phyloP scores from a whole-genome alignment of 2,113 vertebrate species.

The Sialia sialis region DNA sequence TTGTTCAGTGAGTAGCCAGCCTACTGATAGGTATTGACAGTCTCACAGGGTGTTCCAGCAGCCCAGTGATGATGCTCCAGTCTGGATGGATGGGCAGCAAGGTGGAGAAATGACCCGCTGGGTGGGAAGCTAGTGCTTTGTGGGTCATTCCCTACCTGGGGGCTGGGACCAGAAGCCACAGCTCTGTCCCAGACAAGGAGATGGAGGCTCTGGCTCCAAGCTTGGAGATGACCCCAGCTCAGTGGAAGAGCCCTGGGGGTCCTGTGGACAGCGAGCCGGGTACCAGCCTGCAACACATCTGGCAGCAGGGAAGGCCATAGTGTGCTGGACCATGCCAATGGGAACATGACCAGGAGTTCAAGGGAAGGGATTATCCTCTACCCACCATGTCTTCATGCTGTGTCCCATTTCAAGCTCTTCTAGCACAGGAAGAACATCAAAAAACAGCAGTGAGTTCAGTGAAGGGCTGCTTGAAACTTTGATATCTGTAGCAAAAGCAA shows the following conservation, averaged over 20 bases:
- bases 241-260: not conserved
- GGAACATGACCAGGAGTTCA: not conserved
- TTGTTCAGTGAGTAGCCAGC: not conserved
- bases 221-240: not conserved
- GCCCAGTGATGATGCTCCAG: not conserved
- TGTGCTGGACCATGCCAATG: accelerated
- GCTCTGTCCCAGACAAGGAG: not conserved
- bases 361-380: not conserved
- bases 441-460: not conserved
- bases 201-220: accelerated
- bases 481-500: not conserved
- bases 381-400: accelerated
- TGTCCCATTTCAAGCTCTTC: not conserved
- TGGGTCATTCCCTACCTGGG: not conserved
- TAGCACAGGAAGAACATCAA: not conserved
- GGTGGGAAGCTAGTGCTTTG: not conserved
- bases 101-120: not conserved
- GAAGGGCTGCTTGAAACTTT: not conserved
- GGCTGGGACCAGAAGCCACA: not conserved
- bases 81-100: not conserved
- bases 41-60: not conserved
- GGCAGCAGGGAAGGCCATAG: not conserved
- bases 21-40: not conserved
- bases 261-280: accelerated
- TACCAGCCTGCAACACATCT: not conserved